These are phyloP conservation scores for Leptinotarsa peninsularis DNA, from an alignment of 2,888 invertebrate species.

Conservation along the genomic window DNA sequence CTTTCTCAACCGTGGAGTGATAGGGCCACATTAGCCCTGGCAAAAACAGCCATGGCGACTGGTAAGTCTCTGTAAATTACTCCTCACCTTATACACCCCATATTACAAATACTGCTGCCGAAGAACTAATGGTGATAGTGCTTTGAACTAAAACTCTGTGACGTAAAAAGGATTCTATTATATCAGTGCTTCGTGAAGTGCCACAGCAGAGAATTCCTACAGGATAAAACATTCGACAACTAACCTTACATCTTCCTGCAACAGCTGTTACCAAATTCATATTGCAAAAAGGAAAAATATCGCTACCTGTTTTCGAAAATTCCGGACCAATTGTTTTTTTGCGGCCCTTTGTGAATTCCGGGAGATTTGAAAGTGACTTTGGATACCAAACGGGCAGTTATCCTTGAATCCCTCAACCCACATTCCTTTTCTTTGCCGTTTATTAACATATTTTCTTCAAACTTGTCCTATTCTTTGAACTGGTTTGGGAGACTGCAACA, in stretches of 20 bases:
- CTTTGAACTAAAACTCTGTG: conserved; percentile 35
- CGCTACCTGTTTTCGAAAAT: conserved; percentile 47
- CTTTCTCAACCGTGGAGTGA: conserved; percentile 56
- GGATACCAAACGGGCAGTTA: conserved; percentile 15
- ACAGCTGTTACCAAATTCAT: conserved; percentile 17
- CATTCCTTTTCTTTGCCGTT: conserved; percentile 24
- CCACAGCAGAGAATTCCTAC: conserved; percentile 21
- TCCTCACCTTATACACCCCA: conserved; percentile 38
- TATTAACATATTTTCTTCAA: conserved; percentile 34
- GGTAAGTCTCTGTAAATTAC: conserved; percentile 51
- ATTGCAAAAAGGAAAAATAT: conserved; percentile 48
- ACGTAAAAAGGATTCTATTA: conserved; percentile 13
- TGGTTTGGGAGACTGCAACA: conserved; percentile 40
- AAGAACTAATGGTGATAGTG: conserved; percentile 41
- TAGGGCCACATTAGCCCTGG: conserved; percentile 58
- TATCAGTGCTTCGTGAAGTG: conserved; percentile 31
- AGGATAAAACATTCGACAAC: conserved; percentile 28
- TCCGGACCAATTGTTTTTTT: conserved; percentile 36
- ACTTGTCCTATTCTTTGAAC: conserved; percentile 21
- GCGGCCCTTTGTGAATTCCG: conserved; percentile 32
- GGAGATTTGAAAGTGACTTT: conserved; percentile 23
- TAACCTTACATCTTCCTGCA: conserved; percentile 26
- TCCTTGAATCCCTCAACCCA: conserved; percentile 25
- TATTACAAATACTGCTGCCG: conserved; percentile 18
- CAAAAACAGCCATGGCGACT: conserved; percentile 59